These are phyloP conservation scores for Entelurus aequoreus DNA, from an alignment of 2,113 vertebrate species.

Conservation along the genomic window DNA sequence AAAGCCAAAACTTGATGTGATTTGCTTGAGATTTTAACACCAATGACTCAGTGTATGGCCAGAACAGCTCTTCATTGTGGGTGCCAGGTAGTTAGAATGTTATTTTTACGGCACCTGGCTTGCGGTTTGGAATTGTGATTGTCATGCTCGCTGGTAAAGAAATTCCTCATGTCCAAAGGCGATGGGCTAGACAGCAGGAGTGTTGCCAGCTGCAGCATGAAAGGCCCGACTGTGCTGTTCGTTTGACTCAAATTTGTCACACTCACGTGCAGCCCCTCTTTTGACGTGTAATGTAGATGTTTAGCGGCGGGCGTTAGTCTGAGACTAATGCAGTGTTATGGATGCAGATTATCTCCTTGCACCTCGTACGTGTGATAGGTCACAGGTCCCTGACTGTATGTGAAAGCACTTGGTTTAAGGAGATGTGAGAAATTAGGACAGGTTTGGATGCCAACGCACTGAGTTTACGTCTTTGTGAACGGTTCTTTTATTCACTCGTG, in stretches of 20 bases:
- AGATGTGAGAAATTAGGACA: conserved; percentile 9
- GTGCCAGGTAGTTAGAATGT: conserved; percentile 42
- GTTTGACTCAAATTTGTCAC: conserved; percentile 62
- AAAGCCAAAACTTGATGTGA: conserved; percentile 15
- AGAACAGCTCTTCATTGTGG: conserved; percentile 35
- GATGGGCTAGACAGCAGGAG: conserved; percentile 59
- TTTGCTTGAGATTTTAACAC: conserved; percentile 1
- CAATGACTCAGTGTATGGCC: conserved; percentile 17
- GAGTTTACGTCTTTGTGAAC: not conserved
- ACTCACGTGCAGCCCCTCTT: conserved; percentile 46
- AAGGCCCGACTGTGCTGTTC: conserved; percentile 53
- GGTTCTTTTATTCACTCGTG: not conserved
- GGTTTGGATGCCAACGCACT: not conserved
- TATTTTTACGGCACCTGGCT: conserved; percentile 68
- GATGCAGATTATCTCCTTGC: conserved; percentile 36
- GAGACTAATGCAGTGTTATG: conserved; percentile 52
- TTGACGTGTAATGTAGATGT: conserved; percentile 62
- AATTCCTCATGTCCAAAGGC: conserved; percentile 46
- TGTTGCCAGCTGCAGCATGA: conserved; percentile 70
- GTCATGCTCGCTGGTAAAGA: conserved; percentile 58
- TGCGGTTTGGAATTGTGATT: conserved; percentile 69
- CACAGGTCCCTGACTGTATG: conserved; percentile 22
- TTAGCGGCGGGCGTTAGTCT: conserved; percentile 43
- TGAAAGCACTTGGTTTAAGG: conserved; percentile 12
- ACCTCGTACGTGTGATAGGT: conserved; percentile 35